These are phyloP conservation scores for Trichogramma dendrolimi DNA, from an alignment of 2,888 invertebrate species.

Conservation along the genomic window DNA sequence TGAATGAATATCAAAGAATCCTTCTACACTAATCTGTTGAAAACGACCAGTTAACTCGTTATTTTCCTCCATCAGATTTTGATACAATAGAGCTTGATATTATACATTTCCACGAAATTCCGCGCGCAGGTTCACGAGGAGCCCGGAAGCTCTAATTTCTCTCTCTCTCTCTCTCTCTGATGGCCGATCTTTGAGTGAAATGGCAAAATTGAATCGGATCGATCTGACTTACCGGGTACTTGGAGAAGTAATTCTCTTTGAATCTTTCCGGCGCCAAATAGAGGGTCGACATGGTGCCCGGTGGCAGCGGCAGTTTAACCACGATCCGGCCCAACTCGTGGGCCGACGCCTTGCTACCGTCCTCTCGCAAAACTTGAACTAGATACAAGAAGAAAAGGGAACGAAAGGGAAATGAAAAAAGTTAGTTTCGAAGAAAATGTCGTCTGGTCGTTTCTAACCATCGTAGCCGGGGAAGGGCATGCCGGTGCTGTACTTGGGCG, in stretches of 20 bases:
- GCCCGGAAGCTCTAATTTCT: too few relatives aligned
- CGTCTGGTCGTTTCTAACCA: constrained; percentile 52
- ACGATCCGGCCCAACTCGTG: constrained; percentile 81
- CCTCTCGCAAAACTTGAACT: constrained; percentile 66
- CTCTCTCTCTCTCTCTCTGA: too few relatives aligned
- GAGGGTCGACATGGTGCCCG: constrained; percentile 79
- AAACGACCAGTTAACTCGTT: too few relatives aligned
- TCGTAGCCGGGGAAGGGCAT: constrained; percentile 86
- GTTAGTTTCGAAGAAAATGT: neutral
- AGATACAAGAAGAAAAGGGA: constrained; percentile 28
- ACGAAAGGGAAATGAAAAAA: constrained; percentile 2
- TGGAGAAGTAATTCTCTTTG: constrained; percentile 75
- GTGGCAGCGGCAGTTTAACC: constrained; percentile 81
- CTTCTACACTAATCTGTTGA: too few relatives aligned
- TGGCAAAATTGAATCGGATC: neutral
- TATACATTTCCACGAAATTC: too few relatives aligned
- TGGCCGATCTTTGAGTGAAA: too few relatives aligned
- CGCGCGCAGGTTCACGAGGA: too few relatives aligned
- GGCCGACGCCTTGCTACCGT: constrained; percentile 65
- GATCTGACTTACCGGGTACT: constrained; percentile 66
- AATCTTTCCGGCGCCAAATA: constrained; percentile 79
- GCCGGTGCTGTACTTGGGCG: constrained; percentile 76
- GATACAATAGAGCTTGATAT: too few relatives aligned
- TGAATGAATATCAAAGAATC: too few relatives aligned
- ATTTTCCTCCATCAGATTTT: too few relatives aligned